A percentile compares a stretch with the other conserved stretches of the same genome.
Evolutionary conservation across 1,140 invertebrate genomes (phyloP).

Genomic region (Aphaenogaster floridana): DNA sequence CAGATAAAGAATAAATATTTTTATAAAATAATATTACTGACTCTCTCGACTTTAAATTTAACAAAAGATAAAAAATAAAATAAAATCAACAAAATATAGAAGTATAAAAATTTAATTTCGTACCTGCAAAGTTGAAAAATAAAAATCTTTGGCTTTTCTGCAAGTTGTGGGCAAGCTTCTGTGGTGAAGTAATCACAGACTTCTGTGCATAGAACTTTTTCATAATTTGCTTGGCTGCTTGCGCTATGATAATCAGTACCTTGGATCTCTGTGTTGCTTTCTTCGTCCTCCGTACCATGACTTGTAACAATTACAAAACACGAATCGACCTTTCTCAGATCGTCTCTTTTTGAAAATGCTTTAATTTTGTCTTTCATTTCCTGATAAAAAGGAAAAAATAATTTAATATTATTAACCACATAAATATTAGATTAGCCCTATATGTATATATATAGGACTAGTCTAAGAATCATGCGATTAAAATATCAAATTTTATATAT

Average conservation of each 20-base stretch:
- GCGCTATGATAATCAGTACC: constrained; percentile 74
- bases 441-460: not conserved
- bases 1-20: constrained; percentile 1
- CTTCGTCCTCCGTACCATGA: constrained; percentile 86
- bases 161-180: constrained; percentile 87
- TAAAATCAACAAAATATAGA: not conserved
- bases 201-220: constrained; percentile 79
- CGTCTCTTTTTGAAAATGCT: constrained; percentile 80
- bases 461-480: not conserved
- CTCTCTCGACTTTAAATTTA: not conserved
- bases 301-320: constrained; percentile 88
- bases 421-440: not conserved
- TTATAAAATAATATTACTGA: constrained; percentile 4
- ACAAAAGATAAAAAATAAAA: not conserved
- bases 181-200: constrained; percentile 89
- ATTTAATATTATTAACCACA: not conserved
- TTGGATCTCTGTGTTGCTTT: constrained; percentile 79
- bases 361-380: constrained; percentile 81
- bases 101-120: not conserved
- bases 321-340: constrained; percentile 85
- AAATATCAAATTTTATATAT: not conserved
- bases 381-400: constrained; percentile 72
- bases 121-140: constrained; percentile 92
- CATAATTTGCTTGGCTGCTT: constrained; percentile 54
- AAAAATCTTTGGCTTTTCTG: constrained; percentile 92